Percentiles rank a stretch among this genome's conserved stretches.
These are phyloP conservation scores for Axinella damicornis DNA, from an alignment of 37 sponge, comb jelly and placozoan genomes.

Conservation along the genomic window DNA sequence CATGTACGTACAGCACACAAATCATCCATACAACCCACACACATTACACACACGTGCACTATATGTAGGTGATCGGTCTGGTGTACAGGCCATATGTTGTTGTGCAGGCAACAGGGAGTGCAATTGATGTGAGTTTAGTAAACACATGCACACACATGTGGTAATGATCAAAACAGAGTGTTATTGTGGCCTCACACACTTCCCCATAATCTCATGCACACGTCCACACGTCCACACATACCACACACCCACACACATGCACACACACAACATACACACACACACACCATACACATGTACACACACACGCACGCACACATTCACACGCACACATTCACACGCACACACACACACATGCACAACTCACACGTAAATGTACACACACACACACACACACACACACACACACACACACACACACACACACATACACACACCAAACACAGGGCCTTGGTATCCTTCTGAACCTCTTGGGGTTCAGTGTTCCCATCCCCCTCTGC, in stretches of 20 bases:
- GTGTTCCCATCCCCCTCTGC: conserved; percentile 76
- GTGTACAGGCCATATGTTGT: conserved; percentile 66
- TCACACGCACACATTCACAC: background rate
- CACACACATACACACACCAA: conserved; percentile 13
- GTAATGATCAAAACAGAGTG: too few relatives aligned
- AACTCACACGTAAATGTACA: background rate
- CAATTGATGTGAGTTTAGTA: conserved; percentile 7
- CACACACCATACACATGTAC: background rate
- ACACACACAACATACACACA: background rate
- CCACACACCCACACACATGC: too few relatives aligned
- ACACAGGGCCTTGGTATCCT: conserved; percentile 25
- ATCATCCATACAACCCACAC: too few relatives aligned
- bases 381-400: conserved; percentile 7
- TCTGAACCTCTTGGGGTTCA: conserved; percentile 71
- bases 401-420: conserved; percentile 10
- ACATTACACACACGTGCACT: too few relatives aligned
- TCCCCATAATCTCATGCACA: too few relatives aligned
- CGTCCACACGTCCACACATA: too few relatives aligned
- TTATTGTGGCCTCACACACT: too few relatives aligned
- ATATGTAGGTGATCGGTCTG: conserved; percentile 83
- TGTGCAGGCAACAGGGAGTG: background rate
- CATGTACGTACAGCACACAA: too few relatives aligned
- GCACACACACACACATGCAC: background rate
- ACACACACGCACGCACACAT: conserved; percentile 1
- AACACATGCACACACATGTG: too few relatives aligned